Evolutionary conservation across 2,888 invertebrate species (phyloP).

Genomic region (Dryococelus australis): DNA sequence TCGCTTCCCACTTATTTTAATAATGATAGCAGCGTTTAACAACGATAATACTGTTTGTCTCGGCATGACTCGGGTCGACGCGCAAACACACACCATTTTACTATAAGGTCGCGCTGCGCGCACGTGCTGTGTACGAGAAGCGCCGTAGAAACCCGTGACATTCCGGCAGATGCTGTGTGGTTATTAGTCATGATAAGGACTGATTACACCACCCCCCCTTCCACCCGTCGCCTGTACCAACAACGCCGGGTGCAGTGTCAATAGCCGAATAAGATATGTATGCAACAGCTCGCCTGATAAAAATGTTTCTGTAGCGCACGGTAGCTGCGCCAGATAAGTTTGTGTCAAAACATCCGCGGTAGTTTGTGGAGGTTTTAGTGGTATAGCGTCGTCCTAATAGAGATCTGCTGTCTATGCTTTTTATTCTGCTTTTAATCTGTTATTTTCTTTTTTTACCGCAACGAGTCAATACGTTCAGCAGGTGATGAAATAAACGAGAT

Average conservation of each 20-base stretch:
- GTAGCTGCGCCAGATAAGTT: constrained; percentile 1
- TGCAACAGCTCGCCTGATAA: neutral
- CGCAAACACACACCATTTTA: neutral
- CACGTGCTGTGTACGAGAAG: too few relatives aligned
- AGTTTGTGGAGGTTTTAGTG: neutral
- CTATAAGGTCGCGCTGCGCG: neutral
- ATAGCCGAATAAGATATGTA: constrained; percentile 4
- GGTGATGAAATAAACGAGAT: too few relatives aligned
- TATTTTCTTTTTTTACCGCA: too few relatives aligned
- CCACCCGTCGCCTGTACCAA: neutral
- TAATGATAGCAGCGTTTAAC: constrained; percentile 36
- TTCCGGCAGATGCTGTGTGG: constrained; percentile 1
- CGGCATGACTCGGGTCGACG: constrained; percentile 22
- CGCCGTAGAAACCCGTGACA: neutral
- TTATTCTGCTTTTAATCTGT: too few relatives aligned
- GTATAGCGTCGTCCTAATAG: too few relatives aligned
- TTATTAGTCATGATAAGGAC: constrained; percentile 26
- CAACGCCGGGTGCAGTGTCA: neutral
- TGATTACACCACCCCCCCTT: neutral
- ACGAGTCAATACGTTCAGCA: too few relatives aligned
- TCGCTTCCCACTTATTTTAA: constrained; percentile 36
- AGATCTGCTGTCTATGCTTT: too few relatives aligned
- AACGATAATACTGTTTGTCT: constrained; percentile 40
- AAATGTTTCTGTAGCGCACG: neutral
- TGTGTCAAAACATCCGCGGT: neutral